Evolutionary conservation across 2,113 vertebrate species (phyloP), one percentile per base, ranked within the genome.

Genomic region (Eurypyga helias): DNA sequence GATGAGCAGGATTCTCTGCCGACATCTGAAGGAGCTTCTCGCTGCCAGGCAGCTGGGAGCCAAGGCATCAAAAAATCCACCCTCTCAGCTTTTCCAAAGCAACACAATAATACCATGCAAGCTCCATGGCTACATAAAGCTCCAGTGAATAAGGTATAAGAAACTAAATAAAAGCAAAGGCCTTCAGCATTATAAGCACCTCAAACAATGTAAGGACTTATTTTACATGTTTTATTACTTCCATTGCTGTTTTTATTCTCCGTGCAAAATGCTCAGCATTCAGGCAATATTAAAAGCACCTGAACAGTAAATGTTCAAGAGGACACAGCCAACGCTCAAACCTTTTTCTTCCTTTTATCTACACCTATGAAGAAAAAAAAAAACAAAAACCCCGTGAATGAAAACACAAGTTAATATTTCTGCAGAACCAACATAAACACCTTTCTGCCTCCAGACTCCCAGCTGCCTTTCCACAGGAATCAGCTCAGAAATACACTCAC

Each of bases 281-380:
- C 65, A 48, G 61, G 73, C 17, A 52, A 76, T 64, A 92, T 91
- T 89, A 91, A 95, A 96, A 95, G 72, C 89, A 93, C 45, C 77
- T 89, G 89, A 95, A 67, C 14, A 36, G 85, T 75, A 75, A 91
- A 73, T 26, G 64, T 87, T 69, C 84, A 84, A 93, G 92, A 84
- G 26, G 61, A 67, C 26, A 64, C 14, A 71, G 46, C 45, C 83
- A 91, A 13, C 1, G 2, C 25, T 84, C 16, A 5, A 58, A 73
- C 58, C 9, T 15, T 92, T 93, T 83, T n/a, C 19, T 62, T 90
- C 80, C 57, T 75, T 90, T 93, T 85, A 69, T 72, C 78, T 83
- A 72, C 29, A 84, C 17, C 28, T 90, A 67, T 45, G 13, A 31
- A 64, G 33, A 52, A 58, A 23, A 3, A 41, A 41, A 41, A 41